Percentiles rank a stretch among this genome's conserved stretches.
Evolutionary conservation across 92 coral and sea anemone genomes (phyloP).

Genomic region (Palythoa grandiflora): DNA sequence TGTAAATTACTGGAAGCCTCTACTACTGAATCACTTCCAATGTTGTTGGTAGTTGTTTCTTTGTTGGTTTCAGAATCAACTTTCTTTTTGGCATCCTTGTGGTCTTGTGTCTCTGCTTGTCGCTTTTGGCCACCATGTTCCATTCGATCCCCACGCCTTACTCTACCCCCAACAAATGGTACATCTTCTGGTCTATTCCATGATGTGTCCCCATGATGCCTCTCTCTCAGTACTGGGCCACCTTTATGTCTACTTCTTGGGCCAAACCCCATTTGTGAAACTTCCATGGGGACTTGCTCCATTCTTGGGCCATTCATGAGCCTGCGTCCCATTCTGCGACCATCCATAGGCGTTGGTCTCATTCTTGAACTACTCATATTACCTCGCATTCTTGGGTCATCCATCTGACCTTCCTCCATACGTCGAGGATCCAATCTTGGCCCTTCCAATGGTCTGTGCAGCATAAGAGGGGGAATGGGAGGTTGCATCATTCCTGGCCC

Average conservation of each 20-base stretch:
- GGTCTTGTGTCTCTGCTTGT: not conserved
- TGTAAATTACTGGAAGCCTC: not conserved
- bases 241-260: not conserved
- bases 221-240: not conserved
- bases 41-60: not conserved
- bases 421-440: not conserved
- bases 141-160: not conserved
- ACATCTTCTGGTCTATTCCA: not conserved
- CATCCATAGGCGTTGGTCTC: not conserved
- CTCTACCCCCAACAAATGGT: not conserved
- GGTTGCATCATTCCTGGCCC: not conserved
- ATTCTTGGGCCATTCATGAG: not conserved
- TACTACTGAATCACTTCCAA: not conserved
- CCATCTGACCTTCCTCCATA: not conserved
- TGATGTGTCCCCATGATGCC: not conserved
- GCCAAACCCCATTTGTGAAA: not conserved
- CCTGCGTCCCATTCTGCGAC: conserved; percentile 4
- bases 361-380: not conserved
- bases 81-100: not conserved
- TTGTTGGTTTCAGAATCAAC: not conserved
- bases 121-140: not conserved
- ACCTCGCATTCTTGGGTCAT: not conserved
- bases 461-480: not conserved
- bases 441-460: not conserved
- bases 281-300: not conserved